A percentile compares a stretch with the other conserved stretches of the same genome.
These are phyloP conservation scores for Peromyscus eremicus DNA, from an alignment of 2,797 vertebrate species.

Conservation along the genomic window DNA sequence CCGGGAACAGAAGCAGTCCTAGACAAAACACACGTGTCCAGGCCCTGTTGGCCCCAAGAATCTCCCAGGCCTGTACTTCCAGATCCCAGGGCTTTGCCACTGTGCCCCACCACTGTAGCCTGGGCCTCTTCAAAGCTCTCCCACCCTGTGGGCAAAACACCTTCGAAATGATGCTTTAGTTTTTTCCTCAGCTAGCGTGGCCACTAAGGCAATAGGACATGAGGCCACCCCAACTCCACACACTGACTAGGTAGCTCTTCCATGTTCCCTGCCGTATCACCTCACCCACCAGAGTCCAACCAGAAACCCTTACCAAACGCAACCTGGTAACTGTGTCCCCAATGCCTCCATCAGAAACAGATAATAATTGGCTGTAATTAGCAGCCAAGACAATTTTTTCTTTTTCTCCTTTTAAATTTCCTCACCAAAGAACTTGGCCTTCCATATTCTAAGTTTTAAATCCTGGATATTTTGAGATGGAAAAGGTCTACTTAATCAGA, in stretches of 20 bases:
- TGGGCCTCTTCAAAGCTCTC: neutral
- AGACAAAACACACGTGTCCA: neutral
- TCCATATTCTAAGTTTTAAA: conserved; percentile 70
- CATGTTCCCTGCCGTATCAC: neutral
- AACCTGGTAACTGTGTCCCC: conserved; percentile 79
- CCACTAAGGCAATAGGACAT: neutral
- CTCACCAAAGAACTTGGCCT: conserved; percentile 35
- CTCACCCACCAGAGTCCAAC: conserved; percentile 48
- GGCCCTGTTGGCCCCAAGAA: neutral
- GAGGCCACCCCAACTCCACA: neutral
- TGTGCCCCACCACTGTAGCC: no score
- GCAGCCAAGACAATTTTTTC: conserved; percentile 63
- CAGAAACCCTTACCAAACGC: conserved; percentile 41
- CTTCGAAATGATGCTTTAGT: neutral
- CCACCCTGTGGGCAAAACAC: neutral
- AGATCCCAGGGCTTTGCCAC: neutral
- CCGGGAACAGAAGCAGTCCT: neutral
- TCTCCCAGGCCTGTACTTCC: neutral
- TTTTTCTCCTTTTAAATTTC: neutral
- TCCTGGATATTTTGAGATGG: neutral
- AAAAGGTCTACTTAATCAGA: conserved; percentile 68
- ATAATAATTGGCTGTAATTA: conserved; percentile 69
- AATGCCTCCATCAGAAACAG: conserved; percentile 65
- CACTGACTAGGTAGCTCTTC: neutral
- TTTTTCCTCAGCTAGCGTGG: neutral